A percentile compares a stretch with the other conserved stretches of the same genome.
Conservation (phyloP, 2,113 vertebrate genomes). For the Rousettus leschenaultii region DNA sequence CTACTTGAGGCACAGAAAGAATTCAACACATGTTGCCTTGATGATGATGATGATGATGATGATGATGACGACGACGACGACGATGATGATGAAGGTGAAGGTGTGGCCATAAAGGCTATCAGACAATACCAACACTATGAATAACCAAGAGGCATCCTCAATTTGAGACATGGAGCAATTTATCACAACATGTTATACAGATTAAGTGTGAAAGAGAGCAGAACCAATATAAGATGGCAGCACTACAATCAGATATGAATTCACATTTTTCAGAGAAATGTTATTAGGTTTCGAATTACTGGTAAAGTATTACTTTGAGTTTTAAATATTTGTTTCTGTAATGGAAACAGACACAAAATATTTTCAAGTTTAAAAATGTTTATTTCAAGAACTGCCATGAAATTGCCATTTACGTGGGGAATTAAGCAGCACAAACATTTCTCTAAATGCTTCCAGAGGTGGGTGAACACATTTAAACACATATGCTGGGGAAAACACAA, state of each 20-base stretch:
- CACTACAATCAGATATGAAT: background rate
- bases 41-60: background rate
- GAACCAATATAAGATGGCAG: background rate
- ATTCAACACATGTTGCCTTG: background rate
- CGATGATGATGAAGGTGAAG: background rate
- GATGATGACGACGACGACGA: background rate
- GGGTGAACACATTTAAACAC: slow-evolving; percentile 13
- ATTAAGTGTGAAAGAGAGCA: slow-evolving; percentile 6
- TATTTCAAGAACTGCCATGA: slow-evolving; percentile 73
- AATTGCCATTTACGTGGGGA: slow-evolving; percentile 73
- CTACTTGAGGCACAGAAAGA: background rate
- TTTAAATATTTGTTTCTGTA: slow-evolving; percentile 65
- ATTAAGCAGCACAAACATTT: slow-evolving; percentile 70
- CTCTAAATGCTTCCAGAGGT: slow-evolving; percentile 72
- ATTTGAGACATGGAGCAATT: background rate
- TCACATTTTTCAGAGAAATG: slow-evolving; percentile 20
- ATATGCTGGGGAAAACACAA: background rate
- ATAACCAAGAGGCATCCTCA: background rate
- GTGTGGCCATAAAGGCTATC: background rate
- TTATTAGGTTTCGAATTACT: slow-evolving; percentile 44
- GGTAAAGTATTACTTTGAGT: slow-evolving; percentile 55
- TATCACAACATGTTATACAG: background rate
- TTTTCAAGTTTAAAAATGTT: slow-evolving; percentile 69
- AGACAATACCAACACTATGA: background rate
- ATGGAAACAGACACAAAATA: slow-evolving; percentile 66